Percentiles rank a stretch among this genome's conserved stretches.
Conservation (phyloP, 2,888 invertebrate genomes). For the Blera fallax region DNA sequence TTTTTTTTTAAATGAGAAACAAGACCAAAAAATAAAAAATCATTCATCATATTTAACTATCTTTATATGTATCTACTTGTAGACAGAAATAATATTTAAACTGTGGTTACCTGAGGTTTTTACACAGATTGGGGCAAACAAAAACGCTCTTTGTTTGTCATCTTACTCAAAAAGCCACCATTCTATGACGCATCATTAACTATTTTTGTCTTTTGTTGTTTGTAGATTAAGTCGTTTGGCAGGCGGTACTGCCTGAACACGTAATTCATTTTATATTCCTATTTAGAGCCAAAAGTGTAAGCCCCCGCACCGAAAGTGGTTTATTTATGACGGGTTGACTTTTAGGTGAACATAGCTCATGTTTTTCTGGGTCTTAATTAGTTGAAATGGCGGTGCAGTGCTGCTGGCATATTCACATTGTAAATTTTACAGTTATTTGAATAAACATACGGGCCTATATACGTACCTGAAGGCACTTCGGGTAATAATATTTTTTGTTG, state of each 20-base stretch:
- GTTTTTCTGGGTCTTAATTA: neutral
- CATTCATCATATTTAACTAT: neutral
- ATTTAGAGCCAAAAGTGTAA: neutral
- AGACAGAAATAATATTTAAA: neutral
- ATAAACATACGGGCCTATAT: no score
- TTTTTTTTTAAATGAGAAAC: neutral
- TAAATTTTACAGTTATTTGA: no score
- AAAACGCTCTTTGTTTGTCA: constrained; percentile 12
- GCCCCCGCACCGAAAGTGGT: neutral
- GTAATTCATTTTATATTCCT: neutral
- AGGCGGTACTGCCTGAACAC: neutral
- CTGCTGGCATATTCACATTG: neutral
- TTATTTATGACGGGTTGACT: neutral
- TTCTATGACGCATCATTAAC: neutral
- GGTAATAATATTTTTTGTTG: no score
- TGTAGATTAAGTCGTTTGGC: neutral
- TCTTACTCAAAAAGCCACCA: neutral
- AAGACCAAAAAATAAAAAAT: neutral
- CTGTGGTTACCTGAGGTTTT: neutral
- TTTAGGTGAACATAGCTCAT: constrained; percentile 1
- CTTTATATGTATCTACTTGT: neutral
- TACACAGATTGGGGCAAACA: neutral
- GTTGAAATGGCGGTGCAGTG: neutral
- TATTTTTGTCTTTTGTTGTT: neutral
- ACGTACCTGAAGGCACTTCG: no score